Conservation (phyloP, 1,140 invertebrate species). For the Ctenoplectra terminalis region DNA sequence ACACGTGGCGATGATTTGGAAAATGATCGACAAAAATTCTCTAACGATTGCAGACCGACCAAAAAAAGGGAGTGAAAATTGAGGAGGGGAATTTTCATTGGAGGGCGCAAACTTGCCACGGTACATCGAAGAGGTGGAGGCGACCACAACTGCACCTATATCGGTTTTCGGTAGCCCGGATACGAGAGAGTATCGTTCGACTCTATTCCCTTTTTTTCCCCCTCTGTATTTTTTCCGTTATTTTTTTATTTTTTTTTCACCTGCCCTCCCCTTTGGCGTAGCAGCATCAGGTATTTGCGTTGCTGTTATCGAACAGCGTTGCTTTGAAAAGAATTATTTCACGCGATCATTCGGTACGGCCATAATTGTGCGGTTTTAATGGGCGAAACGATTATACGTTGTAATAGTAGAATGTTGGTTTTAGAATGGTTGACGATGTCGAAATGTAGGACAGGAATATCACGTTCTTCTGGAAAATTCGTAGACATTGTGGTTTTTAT, state of each 20-base stretch:
- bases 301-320: constrained; percentile 9
- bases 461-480: neutral
- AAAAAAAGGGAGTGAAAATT: neutral
- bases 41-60: neutral
- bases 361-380: neutral
- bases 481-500: too few relatives aligned
- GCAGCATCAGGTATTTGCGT: constrained; percentile 1
- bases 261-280: neutral
- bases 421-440: neutral
- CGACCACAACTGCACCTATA: constrained; percentile 31
- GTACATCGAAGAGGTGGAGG: neutral
- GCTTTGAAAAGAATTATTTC: neutral
- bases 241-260: neutral
- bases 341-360: neutral
- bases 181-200: neutral
- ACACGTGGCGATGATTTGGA: neutral
- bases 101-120: neutral
- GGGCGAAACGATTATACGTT: neutral
- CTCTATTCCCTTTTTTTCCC: neutral
- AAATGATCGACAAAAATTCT: neutral
- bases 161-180: constrained; percentile 33
- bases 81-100: neutral
- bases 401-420: neutral
- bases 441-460: neutral
- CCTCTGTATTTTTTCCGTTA: neutral